phyloP scores from a whole-genome alignment of 2,888 invertebrate genomes.

The Polyommatus iphigenia region DNA sequence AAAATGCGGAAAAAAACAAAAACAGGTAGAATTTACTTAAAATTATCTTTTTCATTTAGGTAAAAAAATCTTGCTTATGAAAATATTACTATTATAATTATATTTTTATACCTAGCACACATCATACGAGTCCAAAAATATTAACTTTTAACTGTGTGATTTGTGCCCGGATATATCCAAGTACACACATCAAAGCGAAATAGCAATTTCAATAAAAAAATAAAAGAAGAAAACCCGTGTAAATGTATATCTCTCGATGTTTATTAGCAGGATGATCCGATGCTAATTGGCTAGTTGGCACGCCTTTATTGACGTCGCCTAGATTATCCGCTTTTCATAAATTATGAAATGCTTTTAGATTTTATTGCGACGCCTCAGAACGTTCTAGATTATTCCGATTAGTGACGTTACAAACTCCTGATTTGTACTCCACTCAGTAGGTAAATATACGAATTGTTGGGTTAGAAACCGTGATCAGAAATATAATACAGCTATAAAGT shows the following conservation, averaged over 20 bases:
- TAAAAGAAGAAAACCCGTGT: slow-evolving; percentile 37
- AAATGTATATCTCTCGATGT: slow-evolving; percentile 4
- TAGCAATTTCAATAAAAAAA: neutral
- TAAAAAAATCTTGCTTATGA: neutral
- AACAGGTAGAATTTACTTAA: neutral
- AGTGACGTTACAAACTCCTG: slow-evolving; percentile 3
- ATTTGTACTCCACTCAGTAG: neutral
- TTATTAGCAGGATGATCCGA: slow-evolving; percentile 22
- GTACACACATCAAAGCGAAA: slow-evolving; percentile 5
- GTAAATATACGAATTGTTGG: neutral
- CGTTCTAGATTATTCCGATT: slow-evolving; percentile 12
- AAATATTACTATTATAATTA: neutral
- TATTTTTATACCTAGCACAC: neutral
- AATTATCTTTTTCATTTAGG: neutral
- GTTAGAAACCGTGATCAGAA: no score
- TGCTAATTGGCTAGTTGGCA: slow-evolving; percentile 30
- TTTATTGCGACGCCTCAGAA: slow-evolving; percentile 13
- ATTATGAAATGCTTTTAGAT: slow-evolving; percentile 27
- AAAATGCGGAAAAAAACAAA: neutral
- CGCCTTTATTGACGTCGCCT: slow-evolving; percentile 26
- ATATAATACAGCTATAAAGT: no score
- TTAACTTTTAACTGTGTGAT: neutral
- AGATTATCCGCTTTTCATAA: slow-evolving; percentile 30
- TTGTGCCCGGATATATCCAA: neutral
- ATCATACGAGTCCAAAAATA: neutral